Conservation (phyloP, 2,888 invertebrate genomes). For the Drosophila paracracens region DNA sequence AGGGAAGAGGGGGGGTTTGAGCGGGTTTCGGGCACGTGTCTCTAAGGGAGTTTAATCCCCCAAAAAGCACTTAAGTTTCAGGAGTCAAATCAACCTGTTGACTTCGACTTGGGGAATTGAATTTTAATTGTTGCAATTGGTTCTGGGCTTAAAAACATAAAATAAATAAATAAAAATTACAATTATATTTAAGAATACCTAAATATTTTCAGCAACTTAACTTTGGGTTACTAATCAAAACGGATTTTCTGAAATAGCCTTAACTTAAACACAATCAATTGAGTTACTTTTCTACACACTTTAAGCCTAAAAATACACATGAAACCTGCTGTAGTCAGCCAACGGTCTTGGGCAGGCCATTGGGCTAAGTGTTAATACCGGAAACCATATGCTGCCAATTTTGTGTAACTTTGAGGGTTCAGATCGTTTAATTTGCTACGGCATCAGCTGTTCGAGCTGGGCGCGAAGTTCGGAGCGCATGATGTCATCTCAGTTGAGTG, state of each 20-base stretch:
- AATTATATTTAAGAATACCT: background rate
- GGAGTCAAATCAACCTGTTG: slow-evolving; percentile 65
- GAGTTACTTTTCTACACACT: slow-evolving; percentile 4
- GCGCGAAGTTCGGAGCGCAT: slow-evolving; percentile 63
- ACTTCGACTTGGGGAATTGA: slow-evolving; percentile 12
- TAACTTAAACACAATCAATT: slow-evolving; percentile 2
- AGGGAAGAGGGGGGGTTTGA: slow-evolving; percentile 13
- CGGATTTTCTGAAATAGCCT: background rate
- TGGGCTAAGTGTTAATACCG: slow-evolving; percentile 52
- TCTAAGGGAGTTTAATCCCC: slow-evolving; percentile 65
- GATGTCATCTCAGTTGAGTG: slow-evolving; percentile 83
- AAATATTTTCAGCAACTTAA: background rate
- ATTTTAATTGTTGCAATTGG: slow-evolving; percentile 38
- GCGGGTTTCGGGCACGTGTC: slow-evolving; percentile 57
- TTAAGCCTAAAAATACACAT: background rate
- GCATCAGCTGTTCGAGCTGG: slow-evolving; percentile 72
- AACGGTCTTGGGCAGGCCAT: slow-evolving; percentile 7
- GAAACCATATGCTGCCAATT: slow-evolving; percentile 72
- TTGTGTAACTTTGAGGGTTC: slow-evolving; percentile 39
- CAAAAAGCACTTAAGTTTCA: slow-evolving; percentile 64
- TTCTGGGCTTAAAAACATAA: background rate
- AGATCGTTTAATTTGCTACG: slow-evolving; percentile 63
- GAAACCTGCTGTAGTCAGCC: slow-evolving; percentile 1
- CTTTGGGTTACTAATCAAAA: background rate
- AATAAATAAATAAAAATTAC: background rate